Conservation (phyloP, 1,140 invertebrate species). For the Meloidogyne hapla region DNA sequence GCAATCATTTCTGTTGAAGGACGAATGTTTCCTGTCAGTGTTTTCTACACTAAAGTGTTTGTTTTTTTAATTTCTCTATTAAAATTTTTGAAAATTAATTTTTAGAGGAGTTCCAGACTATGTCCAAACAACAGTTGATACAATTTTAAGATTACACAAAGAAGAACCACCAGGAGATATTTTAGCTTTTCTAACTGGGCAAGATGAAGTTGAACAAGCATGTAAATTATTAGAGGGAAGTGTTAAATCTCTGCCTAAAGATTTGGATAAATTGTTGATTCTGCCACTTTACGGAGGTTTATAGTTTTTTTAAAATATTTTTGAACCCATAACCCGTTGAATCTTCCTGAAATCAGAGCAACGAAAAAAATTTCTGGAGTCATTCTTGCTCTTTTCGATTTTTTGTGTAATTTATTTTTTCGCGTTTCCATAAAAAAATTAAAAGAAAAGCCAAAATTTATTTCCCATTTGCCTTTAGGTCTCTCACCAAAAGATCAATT, state of each 20-base stretch:
- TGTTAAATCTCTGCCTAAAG: conserved; percentile 68
- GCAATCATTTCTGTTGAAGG: conserved; percentile 84
- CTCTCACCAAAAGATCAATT: conserved; percentile 69
- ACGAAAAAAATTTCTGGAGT: too few relatives aligned
- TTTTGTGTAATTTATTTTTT: too few relatives aligned
- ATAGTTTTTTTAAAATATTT: background rate
- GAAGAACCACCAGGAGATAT: conserved; percentile 80
- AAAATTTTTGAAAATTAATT: background rate
- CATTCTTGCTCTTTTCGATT: too few relatives aligned
- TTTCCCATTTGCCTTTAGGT: background rate
- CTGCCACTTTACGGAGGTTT: conserved; percentile 85
- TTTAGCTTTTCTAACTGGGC: conserved; percentile 87
- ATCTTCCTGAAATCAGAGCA: too few relatives aligned
- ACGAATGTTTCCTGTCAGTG: conserved; percentile 80
- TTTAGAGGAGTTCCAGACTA: conserved; percentile 53
- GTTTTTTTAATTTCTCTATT: background rate
- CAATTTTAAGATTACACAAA: conserved; percentile 83
- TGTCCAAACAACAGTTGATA: conserved; percentile 78
- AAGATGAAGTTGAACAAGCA: conserved; percentile 77
- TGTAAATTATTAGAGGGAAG: conserved; percentile 66
- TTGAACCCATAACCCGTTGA: too few relatives aligned
- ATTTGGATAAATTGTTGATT: conserved; percentile 75
- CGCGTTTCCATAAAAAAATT: too few relatives aligned
- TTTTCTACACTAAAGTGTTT: conserved; percentile 76
- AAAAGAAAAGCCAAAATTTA: background rate